Conservation (phyloP, 2,888 invertebrate genomes). For the Phyto melanocephala region DNA sequence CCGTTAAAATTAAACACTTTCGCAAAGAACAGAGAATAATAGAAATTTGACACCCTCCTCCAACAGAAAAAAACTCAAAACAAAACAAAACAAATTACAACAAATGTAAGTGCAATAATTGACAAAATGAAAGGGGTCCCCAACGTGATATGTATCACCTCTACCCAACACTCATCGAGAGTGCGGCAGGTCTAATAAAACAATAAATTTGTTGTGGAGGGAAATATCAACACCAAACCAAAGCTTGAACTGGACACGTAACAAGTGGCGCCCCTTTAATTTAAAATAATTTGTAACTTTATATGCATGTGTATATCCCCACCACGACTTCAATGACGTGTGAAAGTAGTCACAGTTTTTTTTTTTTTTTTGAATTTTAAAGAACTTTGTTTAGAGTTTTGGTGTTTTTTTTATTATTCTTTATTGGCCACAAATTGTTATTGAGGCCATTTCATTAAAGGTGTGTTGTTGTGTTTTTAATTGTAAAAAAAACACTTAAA, state of each 20-base stretch:
- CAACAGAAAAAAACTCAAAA: background rate
- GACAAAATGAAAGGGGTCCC: background rate
- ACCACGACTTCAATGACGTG: background rate
- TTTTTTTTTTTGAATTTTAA: background rate
- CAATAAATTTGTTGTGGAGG: background rate
- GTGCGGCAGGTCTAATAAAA: background rate
- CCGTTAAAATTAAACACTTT: background rate
- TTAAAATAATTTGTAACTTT: background rate
- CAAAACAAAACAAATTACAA: conserved; percentile 27
- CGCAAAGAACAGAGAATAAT: background rate
- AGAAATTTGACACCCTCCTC: conserved; percentile 12
- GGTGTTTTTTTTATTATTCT: background rate
- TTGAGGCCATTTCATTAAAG: conserved; percentile 31
- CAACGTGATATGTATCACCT: background rate
- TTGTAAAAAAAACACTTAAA: background rate
- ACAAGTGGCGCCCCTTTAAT: background rate
- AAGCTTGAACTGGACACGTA: background rate
- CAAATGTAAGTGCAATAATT: background rate
- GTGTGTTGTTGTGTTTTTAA: conserved; percentile 23
- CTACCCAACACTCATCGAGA: background rate
- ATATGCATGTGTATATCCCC: background rate
- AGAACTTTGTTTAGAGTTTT: background rate
- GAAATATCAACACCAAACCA: background rate
- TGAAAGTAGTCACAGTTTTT: background rate
- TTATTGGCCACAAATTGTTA: conserved; percentile 5